Base-by-base conservation (phyloP, 2,888 invertebrate genomes). In the Ectropis crepuscularia region DNA sequence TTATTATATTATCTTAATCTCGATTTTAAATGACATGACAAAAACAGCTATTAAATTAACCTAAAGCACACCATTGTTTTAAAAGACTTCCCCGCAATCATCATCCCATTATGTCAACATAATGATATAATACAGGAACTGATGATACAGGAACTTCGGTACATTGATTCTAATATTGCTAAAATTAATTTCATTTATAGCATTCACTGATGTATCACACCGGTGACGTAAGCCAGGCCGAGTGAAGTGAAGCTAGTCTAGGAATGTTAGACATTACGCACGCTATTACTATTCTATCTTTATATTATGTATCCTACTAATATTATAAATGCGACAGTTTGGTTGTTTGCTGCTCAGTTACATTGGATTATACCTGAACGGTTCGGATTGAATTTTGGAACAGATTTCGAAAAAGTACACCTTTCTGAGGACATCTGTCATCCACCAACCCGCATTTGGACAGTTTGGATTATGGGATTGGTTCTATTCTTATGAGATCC, bases 221-320 rank as follows among this genome's bases (percentile, higher is more conserved):
- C 6, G 46, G 41, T 58, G 53, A 54, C 63, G 63, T 58, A 58
- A 63, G 39, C 9, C 6, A 45, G 43, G 45, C 51, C 38, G 39
- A 54, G 37, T 38, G 49, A 12, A 48, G n/a, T 36, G 48, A 37
- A 28, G 16, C 16, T 11, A 53, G 60, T n/a, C 47, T 57, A 54
- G 58, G 54, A 58, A 63, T 58, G 57, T 54, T 43, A 0, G 39
- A 16, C 46, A 57, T 63, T 58, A 54, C 54, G 42, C 58, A 62
- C 5, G 36, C 51, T 53, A 57, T 57, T 48, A 42, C 62, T 47
- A 48, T 28, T 28, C 16, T 28, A 28, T 28, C 16, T 28, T 28
- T 28, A 28, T 28, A 28, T n/a, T 28, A 28, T 28, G 16, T 28
- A 28, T 28, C 4, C 4, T 28, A 28, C 4, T 28, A 28, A 4